These are phyloP conservation scores for Plotosus lineatus DNA, from an alignment of 2,113 vertebrate genomes.

Conservation along the genomic window DNA sequence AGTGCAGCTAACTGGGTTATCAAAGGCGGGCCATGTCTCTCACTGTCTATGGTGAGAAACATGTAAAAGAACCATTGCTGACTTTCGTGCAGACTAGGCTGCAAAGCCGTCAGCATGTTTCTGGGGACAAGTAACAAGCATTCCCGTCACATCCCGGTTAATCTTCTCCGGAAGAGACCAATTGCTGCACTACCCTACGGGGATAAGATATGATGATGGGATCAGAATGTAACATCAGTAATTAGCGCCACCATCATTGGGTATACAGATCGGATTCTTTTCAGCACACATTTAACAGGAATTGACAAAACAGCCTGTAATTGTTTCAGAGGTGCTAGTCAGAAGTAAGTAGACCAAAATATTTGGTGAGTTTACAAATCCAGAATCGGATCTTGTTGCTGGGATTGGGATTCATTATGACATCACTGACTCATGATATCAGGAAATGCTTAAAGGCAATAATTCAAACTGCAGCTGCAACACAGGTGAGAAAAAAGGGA, in stretches of 20 bases:
- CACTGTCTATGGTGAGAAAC: too few relatives aligned
- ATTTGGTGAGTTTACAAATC: neutral
- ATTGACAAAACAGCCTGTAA: neutral
- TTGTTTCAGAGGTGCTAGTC: neutral
- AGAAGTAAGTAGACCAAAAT: neutral
- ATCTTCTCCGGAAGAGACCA: too few relatives aligned
- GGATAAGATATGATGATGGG: too few relatives aligned
- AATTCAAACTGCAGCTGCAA: neutral
- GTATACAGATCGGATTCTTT: too few relatives aligned
- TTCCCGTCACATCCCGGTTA: too few relatives aligned
- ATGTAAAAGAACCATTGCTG: too few relatives aligned
- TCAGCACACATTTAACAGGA: neutral
- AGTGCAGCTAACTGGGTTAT: too few relatives aligned
- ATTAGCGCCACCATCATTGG: neutral
- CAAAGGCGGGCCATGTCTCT: too few relatives aligned
- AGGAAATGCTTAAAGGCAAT: neutral
- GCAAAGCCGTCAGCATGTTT: too few relatives aligned
- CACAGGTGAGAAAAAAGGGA: neutral
- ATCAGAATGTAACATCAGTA: neutral
- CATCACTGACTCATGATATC: neutral
- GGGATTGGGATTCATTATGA: neutral
- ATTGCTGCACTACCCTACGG: too few relatives aligned
- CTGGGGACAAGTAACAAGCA: too few relatives aligned
- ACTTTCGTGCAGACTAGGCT: too few relatives aligned
- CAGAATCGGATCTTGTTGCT: neutral